A percentile compares a stretch with the other conserved stretches of the same genome.
These are phyloP conservation scores for Babyrousa celebensis DNA, from an alignment of 2,797 vertebrate species.

Conservation along the genomic window DNA sequence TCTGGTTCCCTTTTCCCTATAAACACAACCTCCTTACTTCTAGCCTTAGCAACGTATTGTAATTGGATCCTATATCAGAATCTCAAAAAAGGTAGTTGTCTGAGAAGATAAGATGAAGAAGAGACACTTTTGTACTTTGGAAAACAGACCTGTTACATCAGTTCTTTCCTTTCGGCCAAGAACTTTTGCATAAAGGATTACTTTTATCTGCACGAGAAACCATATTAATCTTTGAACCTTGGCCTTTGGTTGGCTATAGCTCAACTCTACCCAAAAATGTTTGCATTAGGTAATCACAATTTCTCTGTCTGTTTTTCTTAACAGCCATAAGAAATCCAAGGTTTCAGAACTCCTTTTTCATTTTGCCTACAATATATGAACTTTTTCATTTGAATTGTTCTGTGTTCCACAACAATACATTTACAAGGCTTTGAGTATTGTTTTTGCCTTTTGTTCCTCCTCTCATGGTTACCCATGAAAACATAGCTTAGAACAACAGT, in stretches of 20 bases:
- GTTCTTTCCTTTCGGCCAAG: conserved; percentile 71
- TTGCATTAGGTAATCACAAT: conserved; percentile 78
- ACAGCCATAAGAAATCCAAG: conserved; percentile 81
- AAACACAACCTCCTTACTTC: background rate
- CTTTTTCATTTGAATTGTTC: conserved; percentile 79
- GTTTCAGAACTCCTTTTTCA: conserved; percentile 65
- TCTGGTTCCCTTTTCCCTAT: background rate
- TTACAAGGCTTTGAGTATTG: conserved; percentile 77
- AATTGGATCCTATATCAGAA: conserved; percentile 72
- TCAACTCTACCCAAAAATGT: conserved; percentile 68
- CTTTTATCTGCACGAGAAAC: conserved; percentile 78
- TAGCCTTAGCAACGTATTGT: conserved; percentile 54
- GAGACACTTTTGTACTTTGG: conserved; percentile 82
- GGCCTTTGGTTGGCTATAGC: conserved; percentile 76
- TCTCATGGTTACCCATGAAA: conserved; percentile 85
- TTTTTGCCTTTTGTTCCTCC: conserved; percentile 24
- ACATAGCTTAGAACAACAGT: conserved; percentile 88
- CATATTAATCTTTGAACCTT: conserved; percentile 72
- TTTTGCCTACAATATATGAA: conserved; percentile 49
- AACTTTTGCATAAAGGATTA: conserved; percentile 86
- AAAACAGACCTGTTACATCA: conserved; percentile 84
- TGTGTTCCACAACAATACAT: conserved; percentile 81
- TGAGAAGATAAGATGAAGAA: conserved; percentile 84
- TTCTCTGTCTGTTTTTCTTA: conserved; percentile 83
- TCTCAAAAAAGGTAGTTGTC: conserved; percentile 85